Conservation (phyloP, 2,888 invertebrate genomes). For the Drosophila suboccidentalis region DNA sequence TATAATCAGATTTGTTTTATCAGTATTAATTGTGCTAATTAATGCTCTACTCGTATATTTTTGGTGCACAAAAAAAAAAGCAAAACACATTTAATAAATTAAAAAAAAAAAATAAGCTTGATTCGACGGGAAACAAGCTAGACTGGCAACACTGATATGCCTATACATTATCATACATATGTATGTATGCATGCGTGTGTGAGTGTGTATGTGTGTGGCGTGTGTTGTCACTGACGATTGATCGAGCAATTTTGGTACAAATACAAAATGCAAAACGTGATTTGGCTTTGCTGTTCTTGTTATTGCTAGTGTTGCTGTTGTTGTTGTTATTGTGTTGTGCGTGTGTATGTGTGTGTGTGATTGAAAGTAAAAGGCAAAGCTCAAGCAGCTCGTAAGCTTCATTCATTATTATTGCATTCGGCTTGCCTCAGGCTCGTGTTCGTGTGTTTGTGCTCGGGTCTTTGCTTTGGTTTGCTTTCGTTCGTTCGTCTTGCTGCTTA, state of each 20-base stretch:
- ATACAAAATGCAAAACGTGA: conserved; percentile 70
- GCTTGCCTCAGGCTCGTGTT: conserved; percentile 25
- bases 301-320: conserved; percentile 21
- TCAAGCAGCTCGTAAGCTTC: conserved; percentile 72
- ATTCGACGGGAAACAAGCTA: not conserved
- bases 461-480: conserved; percentile 37
- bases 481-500: conserved; percentile 55
- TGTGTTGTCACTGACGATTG: conserved; percentile 60
- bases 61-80: no score
- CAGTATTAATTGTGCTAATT: no score
- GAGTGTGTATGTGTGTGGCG: conserved; percentile 15
- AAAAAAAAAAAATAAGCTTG: not conserved
- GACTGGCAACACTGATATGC: not conserved
- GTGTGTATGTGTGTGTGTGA: conserved; percentile 69
- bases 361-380: conserved; percentile 83
- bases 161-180: no score
- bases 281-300: conserved; percentile 38
- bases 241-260: conserved; percentile 48
- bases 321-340: conserved; percentile 17
- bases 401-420: conserved; percentile 74
- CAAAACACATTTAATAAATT: no score
- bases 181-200: not conserved
- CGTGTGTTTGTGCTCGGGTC: conserved; percentile 6
- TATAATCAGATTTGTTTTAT: no score
- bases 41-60: no score